Evolutionary conservation across 1,140 invertebrate genomes (phyloP).

Genomic region (Drosophila melanica): DNA sequence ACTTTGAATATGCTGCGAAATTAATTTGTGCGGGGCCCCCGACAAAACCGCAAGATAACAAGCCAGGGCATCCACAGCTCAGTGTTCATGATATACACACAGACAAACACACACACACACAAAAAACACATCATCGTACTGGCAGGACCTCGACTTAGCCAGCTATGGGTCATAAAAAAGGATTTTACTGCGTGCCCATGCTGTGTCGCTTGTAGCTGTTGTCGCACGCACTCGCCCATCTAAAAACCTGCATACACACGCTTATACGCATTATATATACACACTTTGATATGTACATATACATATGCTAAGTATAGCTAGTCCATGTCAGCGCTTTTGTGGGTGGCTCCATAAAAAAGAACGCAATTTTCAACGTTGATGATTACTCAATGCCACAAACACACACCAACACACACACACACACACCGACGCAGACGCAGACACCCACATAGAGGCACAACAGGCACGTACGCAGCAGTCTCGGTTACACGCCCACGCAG

Average conservation of each 20-base stretch:
- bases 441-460: neutral
- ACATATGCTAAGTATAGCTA: conserved; percentile 71
- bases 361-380: conserved; percentile 82
- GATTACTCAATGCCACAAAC: conserved; percentile 82
- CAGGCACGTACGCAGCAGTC: conserved; percentile 23
- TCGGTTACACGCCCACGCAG: conserved; percentile 20
- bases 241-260: conserved; percentile 12
- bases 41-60: conserved; percentile 46
- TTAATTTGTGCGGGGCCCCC: conserved; percentile 69
- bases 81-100: conserved; percentile 20
- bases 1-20: conserved; percentile 82
- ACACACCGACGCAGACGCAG: conserved; percentile 13
- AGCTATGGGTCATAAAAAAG: conserved; percentile 73
- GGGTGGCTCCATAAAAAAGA: conserved; percentile 75
- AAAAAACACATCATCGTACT: conserved; percentile 21
- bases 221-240: conserved; percentile 49
- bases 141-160: conserved; percentile 30
- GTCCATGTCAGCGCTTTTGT: conserved; percentile 53
- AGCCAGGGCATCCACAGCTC: conserved; percentile 15
- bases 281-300: conserved; percentile 26
- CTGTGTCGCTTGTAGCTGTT: conserved; percentile 63
- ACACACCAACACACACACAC: conserved; percentile 47
- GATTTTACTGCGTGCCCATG: conserved; percentile 77
- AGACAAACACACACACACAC: conserved; percentile 10
- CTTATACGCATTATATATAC: conserved; percentile 18